Percentiles rank a stretch among this genome's conserved stretches.
phyloP scores from a whole-genome alignment of 2,888 invertebrate species.

The Aleiodes leptofemur region DNA sequence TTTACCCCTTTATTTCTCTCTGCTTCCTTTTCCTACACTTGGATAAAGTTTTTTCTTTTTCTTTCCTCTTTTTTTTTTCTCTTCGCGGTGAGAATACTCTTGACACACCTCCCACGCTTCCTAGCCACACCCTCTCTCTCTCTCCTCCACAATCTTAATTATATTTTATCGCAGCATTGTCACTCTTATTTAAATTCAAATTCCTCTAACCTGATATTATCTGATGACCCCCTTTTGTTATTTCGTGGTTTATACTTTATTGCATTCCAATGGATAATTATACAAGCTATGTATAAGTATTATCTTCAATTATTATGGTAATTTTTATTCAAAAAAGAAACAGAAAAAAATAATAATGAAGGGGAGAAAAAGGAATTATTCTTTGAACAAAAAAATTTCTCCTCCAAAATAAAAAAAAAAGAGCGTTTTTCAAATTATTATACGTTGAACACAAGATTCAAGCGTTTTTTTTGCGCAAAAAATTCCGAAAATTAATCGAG shows the following conservation, averaged over 20 bases:
- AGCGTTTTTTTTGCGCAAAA: neutral
- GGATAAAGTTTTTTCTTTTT: neutral
- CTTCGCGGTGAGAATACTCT: conserved; percentile 41
- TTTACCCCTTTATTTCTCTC: conserved; percentile 38
- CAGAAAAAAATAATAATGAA: neutral
- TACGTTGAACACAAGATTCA: neutral
- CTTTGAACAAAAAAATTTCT: neutral
- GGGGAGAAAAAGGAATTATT: neutral
- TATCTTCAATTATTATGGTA: conserved; percentile 11
- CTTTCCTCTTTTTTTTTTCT: neutral
- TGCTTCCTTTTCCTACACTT: conserved; percentile 29
- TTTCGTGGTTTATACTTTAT: conserved; percentile 46
- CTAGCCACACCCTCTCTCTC: conserved; percentile 39
- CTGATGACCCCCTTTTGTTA: conserved; percentile 33
- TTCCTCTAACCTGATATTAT: conserved; percentile 52
- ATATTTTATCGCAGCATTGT: conserved; percentile 70
- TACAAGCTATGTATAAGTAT: neutral
- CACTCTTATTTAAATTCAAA: conserved; percentile 71
- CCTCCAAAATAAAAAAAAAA: no score
- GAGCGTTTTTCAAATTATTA: no score
- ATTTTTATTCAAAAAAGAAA: conserved; percentile 1
- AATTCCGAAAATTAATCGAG: neutral
- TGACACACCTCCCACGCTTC: conserved; percentile 47
- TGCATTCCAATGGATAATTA: conserved; percentile 31
- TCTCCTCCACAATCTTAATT: conserved; percentile 65